Conservation (phyloP, 2,888 invertebrate genomes). For the Catocala nupta region DNA sequence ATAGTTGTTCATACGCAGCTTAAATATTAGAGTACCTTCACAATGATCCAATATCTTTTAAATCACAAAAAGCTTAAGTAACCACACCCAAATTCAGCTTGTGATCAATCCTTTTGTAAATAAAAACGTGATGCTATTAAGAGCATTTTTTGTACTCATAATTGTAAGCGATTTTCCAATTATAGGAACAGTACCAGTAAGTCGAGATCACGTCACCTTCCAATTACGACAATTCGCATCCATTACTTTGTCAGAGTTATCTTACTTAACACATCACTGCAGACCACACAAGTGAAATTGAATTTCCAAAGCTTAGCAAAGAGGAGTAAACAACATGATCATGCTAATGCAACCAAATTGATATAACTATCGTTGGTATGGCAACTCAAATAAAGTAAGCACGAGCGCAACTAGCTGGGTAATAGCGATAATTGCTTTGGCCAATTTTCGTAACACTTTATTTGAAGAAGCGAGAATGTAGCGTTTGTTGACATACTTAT, state of each 20-base stretch:
- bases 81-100: no score
- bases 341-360: slow-evolving; percentile 75
- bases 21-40: no score
- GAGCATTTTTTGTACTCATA: no score
- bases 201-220: background rate
- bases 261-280: slow-evolving; percentile 32
- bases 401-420: slow-evolving; percentile 62
- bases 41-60: no score
- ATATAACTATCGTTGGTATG: slow-evolving; percentile 71
- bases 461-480: slow-evolving; percentile 45
- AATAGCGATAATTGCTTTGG: slow-evolving; percentile 69
- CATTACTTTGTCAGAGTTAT: slow-evolving; percentile 43
- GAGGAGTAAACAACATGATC: slow-evolving; percentile 41
- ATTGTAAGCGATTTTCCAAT: no score
- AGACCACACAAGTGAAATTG: slow-evolving; percentile 53
- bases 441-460: slow-evolving; percentile 64
- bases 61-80: no score
- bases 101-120: no score
- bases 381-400: slow-evolving; percentile 63
- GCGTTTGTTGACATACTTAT: slow-evolving; percentile 45
- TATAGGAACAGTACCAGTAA: background rate
- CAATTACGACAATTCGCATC: slow-evolving; percentile 37
- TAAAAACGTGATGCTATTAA: no score
- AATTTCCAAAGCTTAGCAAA: slow-evolving; percentile 41
- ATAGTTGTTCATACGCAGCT: no score